These are phyloP conservation scores for human (Homo sapiens) DNA, from an alignment of 2,113 vertebrate species.

Conservation along the genomic window DNA sequence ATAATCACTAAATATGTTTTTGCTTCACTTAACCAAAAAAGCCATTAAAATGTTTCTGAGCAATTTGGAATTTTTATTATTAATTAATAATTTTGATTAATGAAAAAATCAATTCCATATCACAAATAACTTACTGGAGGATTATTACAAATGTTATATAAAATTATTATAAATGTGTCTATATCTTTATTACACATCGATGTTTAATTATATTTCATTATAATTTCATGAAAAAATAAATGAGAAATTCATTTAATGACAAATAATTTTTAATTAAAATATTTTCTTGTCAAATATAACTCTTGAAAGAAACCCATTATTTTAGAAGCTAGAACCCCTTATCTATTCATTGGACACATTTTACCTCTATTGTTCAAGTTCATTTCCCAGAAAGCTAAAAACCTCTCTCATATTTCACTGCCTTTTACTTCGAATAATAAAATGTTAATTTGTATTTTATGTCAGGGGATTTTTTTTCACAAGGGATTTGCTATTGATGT, in stretches of 20 bases:
- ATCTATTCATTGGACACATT: not conserved
- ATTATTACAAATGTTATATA: not conserved
- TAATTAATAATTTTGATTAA: not conserved
- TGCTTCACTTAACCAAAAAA: not conserved
- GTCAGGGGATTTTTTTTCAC: not conserved
- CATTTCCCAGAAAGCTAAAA: conserved; percentile 50
- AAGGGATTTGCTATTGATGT: not conserved
- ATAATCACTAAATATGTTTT: not conserved
- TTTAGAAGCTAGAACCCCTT: not conserved
- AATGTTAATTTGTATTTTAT: conserved; percentile 55
- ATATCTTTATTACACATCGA: not conserved
- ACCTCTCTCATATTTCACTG: not conserved
- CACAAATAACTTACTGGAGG: not conserved
- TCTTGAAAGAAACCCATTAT: not conserved
- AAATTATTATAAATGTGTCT: not conserved
- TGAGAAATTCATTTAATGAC: not conserved
- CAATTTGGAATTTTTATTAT: not conserved
- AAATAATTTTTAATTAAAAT: not conserved
- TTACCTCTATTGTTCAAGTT: not conserved
- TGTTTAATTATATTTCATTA: not conserved
- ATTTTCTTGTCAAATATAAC: not conserved
- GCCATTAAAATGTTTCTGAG: not conserved
- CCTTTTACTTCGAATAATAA: conserved; percentile 62
- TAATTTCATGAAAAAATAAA: not conserved
- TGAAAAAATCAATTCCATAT: not conserved